Evolutionary conservation across 2,797 vertebrate genomes (phyloP).

Genomic region (Apogon hyalosoma): DNA sequence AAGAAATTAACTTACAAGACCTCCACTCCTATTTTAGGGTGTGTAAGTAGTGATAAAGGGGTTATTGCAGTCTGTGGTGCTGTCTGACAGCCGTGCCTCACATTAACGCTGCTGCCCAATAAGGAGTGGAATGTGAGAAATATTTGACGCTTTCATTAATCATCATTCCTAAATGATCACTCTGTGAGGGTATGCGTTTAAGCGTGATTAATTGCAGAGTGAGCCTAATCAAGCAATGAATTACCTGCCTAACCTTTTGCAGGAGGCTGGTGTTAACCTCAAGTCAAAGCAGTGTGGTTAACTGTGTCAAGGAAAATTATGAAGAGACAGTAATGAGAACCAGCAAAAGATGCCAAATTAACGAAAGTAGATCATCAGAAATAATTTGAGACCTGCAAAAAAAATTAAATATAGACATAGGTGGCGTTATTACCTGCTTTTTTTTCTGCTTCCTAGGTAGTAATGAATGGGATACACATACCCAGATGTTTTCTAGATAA

Average conservation of each 20-base stretch:
- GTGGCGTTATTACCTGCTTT: too few species aligned
- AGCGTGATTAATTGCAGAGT: slow-evolving; percentile 73
- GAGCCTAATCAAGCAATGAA: slow-evolving; percentile 70
- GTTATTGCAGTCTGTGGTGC: slow-evolving; percentile 3
- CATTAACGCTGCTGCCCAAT: slow-evolving; percentile 51
- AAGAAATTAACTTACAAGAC: slow-evolving; percentile 31
- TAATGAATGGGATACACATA: background rate
- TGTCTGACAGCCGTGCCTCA: slow-evolving; percentile 46
- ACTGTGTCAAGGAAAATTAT: slow-evolving; percentile 67
- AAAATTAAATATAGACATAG: background rate
- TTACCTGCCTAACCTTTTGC: slow-evolving; percentile 76
- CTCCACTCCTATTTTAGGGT: slow-evolving; percentile 4
- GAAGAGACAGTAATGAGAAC: slow-evolving; percentile 58
- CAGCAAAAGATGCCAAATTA: slow-evolving; percentile 9
- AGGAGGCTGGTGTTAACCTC: slow-evolving; percentile 61
- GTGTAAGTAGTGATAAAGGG: background rate
- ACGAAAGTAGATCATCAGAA: slow-evolving; percentile 6
- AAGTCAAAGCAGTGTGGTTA: slow-evolving; percentile 62
- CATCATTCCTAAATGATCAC: slow-evolving; percentile 78
- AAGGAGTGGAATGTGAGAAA: slow-evolving; percentile 50
- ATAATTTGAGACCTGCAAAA: background rate
- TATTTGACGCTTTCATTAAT: slow-evolving; percentile 75
- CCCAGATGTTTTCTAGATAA: background rate
- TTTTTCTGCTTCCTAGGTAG: too few species aligned
- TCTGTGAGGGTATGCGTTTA: slow-evolving; percentile 61